These are phyloP conservation scores for Luperina nickerlii DNA, from an alignment of 2,888 invertebrate species.

Conservation along the genomic window DNA sequence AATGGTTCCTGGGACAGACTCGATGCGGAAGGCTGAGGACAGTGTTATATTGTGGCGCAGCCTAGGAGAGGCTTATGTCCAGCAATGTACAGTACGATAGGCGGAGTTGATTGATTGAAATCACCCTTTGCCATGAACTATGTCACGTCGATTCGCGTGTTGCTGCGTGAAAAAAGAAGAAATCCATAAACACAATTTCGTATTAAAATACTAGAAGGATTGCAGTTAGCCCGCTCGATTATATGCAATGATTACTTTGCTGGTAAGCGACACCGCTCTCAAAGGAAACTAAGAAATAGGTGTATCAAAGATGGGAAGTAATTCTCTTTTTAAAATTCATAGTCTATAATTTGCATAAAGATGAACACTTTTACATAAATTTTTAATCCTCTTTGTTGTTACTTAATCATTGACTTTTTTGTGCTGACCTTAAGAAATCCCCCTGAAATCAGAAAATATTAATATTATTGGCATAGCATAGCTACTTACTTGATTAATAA, in stretches of 20 bases:
- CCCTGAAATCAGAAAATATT: background rate
- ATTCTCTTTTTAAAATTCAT: constrained; percentile 4
- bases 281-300: background rate
- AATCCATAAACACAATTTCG: background rate
- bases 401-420: background rate
- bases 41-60: background rate
- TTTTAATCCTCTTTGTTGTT: background rate
- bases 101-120: background rate
- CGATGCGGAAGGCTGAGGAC: background rate
- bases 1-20: background rate
- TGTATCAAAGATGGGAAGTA: background rate
- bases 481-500: background rate
- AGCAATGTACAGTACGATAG: background rate
- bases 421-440: background rate
- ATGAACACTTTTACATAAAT: background rate
- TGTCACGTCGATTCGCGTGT: background rate
- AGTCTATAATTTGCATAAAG: constrained; percentile 4
- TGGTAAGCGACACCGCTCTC: background rate
- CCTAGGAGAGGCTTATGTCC: background rate
- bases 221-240: background rate
- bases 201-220: background rate
- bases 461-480: background rate
- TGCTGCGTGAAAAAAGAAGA: background rate
- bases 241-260: background rate
- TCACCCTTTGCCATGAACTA: background rate